Conservation (phyloP, 2,888 invertebrate genomes). For the Cryptocephalus moraei region DNA sequence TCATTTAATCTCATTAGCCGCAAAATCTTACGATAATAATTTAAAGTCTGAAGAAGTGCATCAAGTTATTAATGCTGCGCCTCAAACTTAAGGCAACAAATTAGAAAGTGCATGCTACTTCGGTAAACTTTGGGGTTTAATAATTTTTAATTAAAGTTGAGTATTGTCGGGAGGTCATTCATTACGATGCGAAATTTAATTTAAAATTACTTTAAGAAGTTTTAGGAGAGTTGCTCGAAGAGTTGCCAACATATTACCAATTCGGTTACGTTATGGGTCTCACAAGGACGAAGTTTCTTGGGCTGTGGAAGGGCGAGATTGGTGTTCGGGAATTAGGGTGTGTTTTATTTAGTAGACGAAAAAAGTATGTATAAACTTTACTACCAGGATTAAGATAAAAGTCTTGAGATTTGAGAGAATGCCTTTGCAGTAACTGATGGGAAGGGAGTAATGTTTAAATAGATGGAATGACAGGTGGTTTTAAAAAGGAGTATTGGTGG, state of each 20-base stretch:
- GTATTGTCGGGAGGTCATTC: conserved; percentile 1
- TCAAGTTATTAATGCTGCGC: neutral
- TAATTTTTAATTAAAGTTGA: conserved; percentile 3
- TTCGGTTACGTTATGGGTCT: neutral
- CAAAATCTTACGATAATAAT: neutral
- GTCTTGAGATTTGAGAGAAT: too few species aligned
- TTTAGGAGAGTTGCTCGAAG: neutral
- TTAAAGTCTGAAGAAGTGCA: neutral
- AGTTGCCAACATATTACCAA: neutral
- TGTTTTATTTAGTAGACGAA: too few species aligned
- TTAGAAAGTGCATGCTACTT: neutral
- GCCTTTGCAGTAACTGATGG: too few species aligned
- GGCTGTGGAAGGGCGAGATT: too few species aligned
- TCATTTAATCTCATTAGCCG: neutral
- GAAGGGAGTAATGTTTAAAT: too few species aligned
- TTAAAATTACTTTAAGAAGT: conserved; percentile 2
- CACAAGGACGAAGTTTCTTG: neutral
- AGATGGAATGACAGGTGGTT: too few species aligned
- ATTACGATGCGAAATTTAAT: conserved; percentile 1
- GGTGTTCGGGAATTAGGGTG: too few species aligned
- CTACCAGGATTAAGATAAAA: too few species aligned
- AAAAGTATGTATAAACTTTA: too few species aligned
- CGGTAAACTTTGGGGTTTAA: conserved; percentile 1
- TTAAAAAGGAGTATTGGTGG: too few species aligned
- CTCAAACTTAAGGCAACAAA: neutral